Evolutionary conservation across 2,113 vertebrate species (phyloP), one percentile per base, ranked within the genome.

Genomic region (Channa maculata): DNA sequence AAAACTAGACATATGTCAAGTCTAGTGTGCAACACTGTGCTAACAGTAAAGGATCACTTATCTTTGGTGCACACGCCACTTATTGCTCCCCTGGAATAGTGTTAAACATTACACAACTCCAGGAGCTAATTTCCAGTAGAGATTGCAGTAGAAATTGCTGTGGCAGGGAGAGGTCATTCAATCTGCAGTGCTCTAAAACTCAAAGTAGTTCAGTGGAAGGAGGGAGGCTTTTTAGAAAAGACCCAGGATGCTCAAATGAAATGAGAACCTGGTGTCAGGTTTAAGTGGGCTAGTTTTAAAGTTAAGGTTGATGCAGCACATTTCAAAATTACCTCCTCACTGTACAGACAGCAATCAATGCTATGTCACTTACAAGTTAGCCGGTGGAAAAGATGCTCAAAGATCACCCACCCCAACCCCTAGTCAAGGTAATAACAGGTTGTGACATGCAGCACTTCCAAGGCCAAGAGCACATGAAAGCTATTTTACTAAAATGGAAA

Each of bases 231-330:
- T 71, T 76, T 1, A 36, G 39, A 71, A 68, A 74, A 72, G 76
- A 70, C 37, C 72, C 5, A 1, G 45, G 36, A 34, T 2, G 9
- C 75, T 68, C 37, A 37, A 69, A 84, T 36, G 52, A 75, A 89
- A 72, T 38, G 8, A 41, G 75, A 72, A 62, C 61, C 68, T 0
- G 0, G 62, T 73, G 75, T 87, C 78, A 72, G 14, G 77, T 79
- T 63, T 85, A 86, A 85, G 77, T 80, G 86, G 71, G 0, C 52
- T 41, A 15, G 79, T 86, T 24, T 77, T 78, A 78, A 48, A 85
- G 75, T 83, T 77, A 55, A 71, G 71, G 78, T 73, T 0, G 70
- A 83, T 72, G 79, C 76, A 78, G 86, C 59, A 60, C 69, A 66
- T 74, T 79, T 57, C 68, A 68, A 70, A 86, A 86, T 83, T 71